Percentiles rank a stretch among this genome's conserved stretches.
Evolutionary conservation across 1,140 invertebrate species (phyloP).

Genomic region (Muscidifurax raptorellus): DNA sequence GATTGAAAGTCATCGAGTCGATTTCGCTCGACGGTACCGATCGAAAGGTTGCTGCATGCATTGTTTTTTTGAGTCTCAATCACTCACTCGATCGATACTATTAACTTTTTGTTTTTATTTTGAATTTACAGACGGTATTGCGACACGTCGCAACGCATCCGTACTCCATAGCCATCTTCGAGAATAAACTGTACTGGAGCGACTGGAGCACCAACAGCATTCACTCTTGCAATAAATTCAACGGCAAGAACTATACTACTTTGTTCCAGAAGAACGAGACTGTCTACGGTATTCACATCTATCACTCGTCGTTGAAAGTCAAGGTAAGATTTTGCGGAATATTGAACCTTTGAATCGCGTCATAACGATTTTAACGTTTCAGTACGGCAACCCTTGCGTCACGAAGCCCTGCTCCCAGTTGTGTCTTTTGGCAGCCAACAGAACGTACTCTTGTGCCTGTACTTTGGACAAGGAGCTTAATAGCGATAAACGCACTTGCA

Average conservation of each 20-base stretch:
- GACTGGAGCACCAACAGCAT: constrained; percentile 84
- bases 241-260: constrained; percentile 77
- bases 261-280: constrained; percentile 73
- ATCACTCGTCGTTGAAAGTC: constrained; percentile 79
- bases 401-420: constrained; percentile 84
- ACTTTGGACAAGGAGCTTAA: constrained; percentile 81
- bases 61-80: not conserved
- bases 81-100: not conserved
- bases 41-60: constrained; percentile 72
- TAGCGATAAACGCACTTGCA: constrained; percentile 76
- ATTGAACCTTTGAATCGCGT: not conserved
- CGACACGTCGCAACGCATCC: constrained; percentile 82
- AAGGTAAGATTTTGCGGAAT: constrained; percentile 54
- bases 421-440: constrained; percentile 83
- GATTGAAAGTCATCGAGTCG: constrained; percentile 84
- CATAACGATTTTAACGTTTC: constrained; percentile 24
- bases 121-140: constrained; percentile 71
- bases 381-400: constrained; percentile 82
- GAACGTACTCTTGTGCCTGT: constrained; percentile 84
- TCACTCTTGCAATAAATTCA: constrained; percentile 82
- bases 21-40: constrained; percentile 84
- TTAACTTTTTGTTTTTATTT: not conserved
- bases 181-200: constrained; percentile 91
- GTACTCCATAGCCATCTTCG: constrained; percentile 90
- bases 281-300: constrained; percentile 82